Conservation (phyloP, 2,113 vertebrate genomes). For the Pseudopodoces humilis region DNA sequence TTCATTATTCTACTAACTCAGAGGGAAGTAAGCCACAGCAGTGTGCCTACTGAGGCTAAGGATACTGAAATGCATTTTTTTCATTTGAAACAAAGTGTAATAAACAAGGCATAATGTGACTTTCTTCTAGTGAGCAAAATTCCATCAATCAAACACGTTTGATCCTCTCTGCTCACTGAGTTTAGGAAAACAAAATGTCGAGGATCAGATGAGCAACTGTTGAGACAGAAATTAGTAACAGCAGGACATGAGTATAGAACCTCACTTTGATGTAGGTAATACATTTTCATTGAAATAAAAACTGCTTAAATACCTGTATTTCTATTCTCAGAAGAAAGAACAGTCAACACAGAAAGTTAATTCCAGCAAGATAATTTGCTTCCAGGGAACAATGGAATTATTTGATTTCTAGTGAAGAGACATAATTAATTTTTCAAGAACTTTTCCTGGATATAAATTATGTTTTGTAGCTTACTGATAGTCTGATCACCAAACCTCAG, state of each 20-base stretch:
- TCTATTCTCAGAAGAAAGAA: constrained; percentile 20
- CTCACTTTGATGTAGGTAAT: constrained; percentile 2
- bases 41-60: background rate
- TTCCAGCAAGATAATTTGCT: constrained; percentile 6
- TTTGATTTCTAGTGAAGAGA: background rate
- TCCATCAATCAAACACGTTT: background rate
- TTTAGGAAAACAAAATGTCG: constrained; percentile 13
- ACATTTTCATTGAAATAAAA: constrained; percentile 26
- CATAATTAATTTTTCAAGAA: background rate
- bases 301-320: background rate
- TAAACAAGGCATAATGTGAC: background rate
- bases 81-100: background rate
- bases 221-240: constrained; percentile 36
- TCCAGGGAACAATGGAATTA: constrained; percentile 13
- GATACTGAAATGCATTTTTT: background rate
- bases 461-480: background rate
- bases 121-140: background rate
- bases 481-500: background rate
- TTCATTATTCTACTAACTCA: background rate
- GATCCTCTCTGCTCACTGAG: background rate
- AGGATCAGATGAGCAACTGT: constrained; percentile 5
- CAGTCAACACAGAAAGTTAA: constrained; percentile 39
- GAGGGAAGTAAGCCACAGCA: background rate
- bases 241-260: background rate
- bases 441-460: background rate